Percentiles rank a stretch among this genome's conserved stretches.
Conservation (phyloP, 2,888 invertebrate genomes). For the Limnephilus lunatus region DNA sequence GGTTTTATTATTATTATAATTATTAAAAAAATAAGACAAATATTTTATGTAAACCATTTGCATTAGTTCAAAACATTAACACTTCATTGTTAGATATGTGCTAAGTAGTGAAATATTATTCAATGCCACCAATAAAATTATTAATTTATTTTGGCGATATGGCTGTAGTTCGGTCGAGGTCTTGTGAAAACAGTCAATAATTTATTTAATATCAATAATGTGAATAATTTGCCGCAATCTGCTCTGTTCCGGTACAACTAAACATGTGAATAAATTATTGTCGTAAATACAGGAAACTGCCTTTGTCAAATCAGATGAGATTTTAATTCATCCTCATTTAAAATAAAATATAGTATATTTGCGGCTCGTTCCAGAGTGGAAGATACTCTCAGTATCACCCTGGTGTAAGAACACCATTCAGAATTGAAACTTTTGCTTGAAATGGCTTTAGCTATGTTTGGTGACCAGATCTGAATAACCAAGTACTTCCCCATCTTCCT, state of each 20-base stretch:
- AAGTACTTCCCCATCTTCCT: no score
- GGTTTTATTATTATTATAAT: no score
- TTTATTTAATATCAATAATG: neutral
- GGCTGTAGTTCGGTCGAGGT: neutral
- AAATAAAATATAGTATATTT: no score
- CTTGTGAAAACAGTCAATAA: neutral
- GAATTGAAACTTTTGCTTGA: no score
- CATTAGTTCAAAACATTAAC: no score
- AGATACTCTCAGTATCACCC: no score
- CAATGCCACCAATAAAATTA: neutral
- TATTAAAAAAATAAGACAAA: no score
- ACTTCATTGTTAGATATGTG: neutral
- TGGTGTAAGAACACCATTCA: no score
- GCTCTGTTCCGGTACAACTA: neutral
- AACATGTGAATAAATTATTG: neutral
- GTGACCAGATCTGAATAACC: no score
- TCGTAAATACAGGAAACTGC: neutral
- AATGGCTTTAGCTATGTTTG: no score
- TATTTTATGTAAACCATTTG: no score
- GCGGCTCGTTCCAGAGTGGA: no score
- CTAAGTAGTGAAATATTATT: neutral
- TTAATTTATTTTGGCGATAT: neutral
- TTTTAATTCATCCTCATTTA: neutral
- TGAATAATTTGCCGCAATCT: neutral
- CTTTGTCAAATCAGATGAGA: neutral